Conservation (phyloP, 2,888 invertebrate species). For the Drosophila ezoana region DNA sequence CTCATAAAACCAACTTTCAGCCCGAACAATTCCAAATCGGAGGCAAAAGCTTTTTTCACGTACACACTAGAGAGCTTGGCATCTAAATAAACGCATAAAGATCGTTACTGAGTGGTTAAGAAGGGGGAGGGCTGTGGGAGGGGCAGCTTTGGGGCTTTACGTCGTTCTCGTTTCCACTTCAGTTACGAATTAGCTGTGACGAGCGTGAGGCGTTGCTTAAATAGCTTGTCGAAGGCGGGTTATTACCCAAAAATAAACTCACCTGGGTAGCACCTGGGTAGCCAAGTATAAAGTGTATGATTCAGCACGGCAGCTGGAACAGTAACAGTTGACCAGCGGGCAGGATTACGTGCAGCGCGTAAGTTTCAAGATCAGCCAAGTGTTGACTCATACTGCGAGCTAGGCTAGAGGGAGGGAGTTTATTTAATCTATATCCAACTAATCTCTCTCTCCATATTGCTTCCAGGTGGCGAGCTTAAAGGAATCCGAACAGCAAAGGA, state of each 20-base stretch:
- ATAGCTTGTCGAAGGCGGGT: slow-evolving; percentile 35
- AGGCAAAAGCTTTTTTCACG: slow-evolving; percentile 41
- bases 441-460: slow-evolving; percentile 6
- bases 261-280: slow-evolving; percentile 24
- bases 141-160: slow-evolving; percentile 32
- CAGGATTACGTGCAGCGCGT: slow-evolving; percentile 50
- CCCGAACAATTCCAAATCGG: slow-evolving; percentile 31
- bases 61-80: slow-evolving; percentile 9
- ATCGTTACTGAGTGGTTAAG: not conserved
- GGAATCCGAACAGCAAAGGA: slow-evolving; percentile 30
- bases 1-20: slow-evolving; percentile 22
- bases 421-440: not conserved
- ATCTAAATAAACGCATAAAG: slow-evolving; percentile 9
- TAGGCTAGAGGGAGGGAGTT: not conserved
- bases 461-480: slow-evolving; percentile 72
- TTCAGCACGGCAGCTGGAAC: slow-evolving; percentile 49
- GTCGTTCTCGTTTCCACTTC: slow-evolving; percentile 38
- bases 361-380: slow-evolving; percentile 16
- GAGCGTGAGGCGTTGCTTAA: slow-evolving; percentile 37
- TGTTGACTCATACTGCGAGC: not conserved
- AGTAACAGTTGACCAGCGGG: slow-evolving; percentile 47
- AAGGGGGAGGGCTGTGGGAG: not conserved
- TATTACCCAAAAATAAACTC: slow-evolving; percentile 58
- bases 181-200: slow-evolving; percentile 48
- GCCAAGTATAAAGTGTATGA: slow-evolving; percentile 68